Conservation (phyloP, 2,113 vertebrate genomes). For the Hippocampus guttulatus region DNA sequence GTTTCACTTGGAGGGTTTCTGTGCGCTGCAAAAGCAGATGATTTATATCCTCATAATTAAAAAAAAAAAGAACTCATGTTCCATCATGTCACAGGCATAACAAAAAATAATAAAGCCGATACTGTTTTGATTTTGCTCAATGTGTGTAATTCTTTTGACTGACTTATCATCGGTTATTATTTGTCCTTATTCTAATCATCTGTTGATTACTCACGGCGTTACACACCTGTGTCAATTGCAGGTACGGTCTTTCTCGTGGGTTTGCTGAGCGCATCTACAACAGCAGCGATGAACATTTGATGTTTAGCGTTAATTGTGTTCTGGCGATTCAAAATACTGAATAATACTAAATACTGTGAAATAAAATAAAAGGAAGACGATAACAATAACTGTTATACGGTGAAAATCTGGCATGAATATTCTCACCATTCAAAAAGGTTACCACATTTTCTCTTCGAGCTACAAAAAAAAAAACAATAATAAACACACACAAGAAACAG, state of each 20-base stretch:
- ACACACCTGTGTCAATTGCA: slow-evolving; percentile 50
- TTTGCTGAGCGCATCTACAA: slow-evolving; percentile 39
- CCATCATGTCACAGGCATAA: neutral
- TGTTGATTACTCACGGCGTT: neutral
- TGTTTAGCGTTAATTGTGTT: neutral
- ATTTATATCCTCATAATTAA: neutral
- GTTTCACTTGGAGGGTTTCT: slow-evolving; percentile 21
- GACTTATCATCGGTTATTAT: no score
- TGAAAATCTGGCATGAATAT: neutral
- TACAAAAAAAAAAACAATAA: slow-evolving; percentile 19
- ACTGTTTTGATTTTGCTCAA: neutral
- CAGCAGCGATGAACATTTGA: neutral
- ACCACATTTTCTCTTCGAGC: slow-evolving; percentile 44
- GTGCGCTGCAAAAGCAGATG: slow-evolving; percentile 20
- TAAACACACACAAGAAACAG: neutral
- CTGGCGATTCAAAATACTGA: neutral
- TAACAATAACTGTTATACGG: neutral
- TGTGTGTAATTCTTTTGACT: neutral
- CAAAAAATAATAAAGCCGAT: neutral
- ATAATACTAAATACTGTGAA: neutral
- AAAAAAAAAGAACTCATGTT: neutral
- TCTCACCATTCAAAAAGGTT: slow-evolving; percentile 53
- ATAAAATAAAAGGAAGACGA: neutral
- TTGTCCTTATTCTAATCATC: neutral
- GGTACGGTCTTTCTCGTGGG: slow-evolving; percentile 19